A percentile compares a stretch with the other conserved stretches of the same genome.
Evolutionary conservation across 2,888 invertebrate species (phyloP).

Genomic region (Caenorhabditis afra): DNA sequence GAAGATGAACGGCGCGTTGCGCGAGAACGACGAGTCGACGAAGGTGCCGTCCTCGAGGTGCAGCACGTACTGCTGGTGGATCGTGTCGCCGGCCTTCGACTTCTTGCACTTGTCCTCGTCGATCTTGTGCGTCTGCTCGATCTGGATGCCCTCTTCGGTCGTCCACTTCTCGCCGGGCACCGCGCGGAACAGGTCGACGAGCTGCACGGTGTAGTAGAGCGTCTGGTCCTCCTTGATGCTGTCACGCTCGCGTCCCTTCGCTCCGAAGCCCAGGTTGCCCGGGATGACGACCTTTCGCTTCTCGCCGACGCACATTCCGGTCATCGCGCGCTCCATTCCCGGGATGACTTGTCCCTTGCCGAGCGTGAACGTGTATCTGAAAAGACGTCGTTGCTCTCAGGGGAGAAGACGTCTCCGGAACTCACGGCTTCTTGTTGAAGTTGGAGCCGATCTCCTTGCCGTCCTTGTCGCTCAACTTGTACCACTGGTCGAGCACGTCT

Average conservation of each 20-base stretch:
- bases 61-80: slow-evolving; percentile 78
- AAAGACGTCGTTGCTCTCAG: neutral
- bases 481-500: slow-evolving; percentile 77
- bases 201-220: slow-evolving; percentile 79
- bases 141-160: slow-evolving; percentile 74
- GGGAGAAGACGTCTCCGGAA: slow-evolving; percentile 7
- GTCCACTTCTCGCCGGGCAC: slow-evolving; percentile 79
- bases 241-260: slow-evolving; percentile 71
- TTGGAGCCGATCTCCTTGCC: slow-evolving; percentile 80
- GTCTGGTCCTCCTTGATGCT: slow-evolving; percentile 75
- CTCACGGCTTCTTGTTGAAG: slow-evolving; percentile 80
- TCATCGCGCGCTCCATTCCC: slow-evolving; percentile 79
- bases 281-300: slow-evolving; percentile 80
- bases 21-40: slow-evolving; percentile 78
- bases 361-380: slow-evolving; percentile 78
- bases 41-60: slow-evolving; percentile 79
- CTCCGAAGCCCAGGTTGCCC: slow-evolving; percentile 77
- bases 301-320: slow-evolving; percentile 80
- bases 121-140: slow-evolving; percentile 68
- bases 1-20: slow-evolving; percentile 79
- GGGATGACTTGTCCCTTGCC: slow-evolving; percentile 78
- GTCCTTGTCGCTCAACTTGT: slow-evolving; percentile 78
- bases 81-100: slow-evolving; percentile 74
- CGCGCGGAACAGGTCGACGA: slow-evolving; percentile 79
- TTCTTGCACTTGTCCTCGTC: slow-evolving; percentile 68